Base-by-base conservation (phyloP, 2,888 invertebrate genomes). In the Caenorhabditis becei region DNA sequence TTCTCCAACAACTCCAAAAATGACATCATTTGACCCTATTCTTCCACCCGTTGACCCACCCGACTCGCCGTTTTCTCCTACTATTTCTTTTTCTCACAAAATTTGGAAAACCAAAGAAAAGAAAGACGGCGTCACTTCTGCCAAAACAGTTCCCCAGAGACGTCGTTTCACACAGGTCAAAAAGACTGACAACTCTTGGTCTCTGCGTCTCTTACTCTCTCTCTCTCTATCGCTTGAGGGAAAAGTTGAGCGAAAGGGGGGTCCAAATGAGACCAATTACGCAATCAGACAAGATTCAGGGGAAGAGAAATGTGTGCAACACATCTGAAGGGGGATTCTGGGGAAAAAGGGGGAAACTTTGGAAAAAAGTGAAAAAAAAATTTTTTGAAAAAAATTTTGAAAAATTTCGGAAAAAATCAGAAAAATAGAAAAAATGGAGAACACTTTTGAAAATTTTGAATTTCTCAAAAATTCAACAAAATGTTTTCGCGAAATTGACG, bases 191-290 rank as follows among this genome's bases (percentile, higher is more conserved):
- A 62, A 37, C 14, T 23, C 24, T 23, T 2, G 8, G 11, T 35
- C 49, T 69, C 69, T 71, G 71, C 54, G 62, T 71, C 71, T 72
- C 72, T 28, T n/a, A 1, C 18, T 59, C 51, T 70, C 51, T 70
- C 32, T 4, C 32, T 8, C 24, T 41, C 8, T 37, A 18, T 61
- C 18, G 5, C 24, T 4, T 26, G 41, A 32, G 28, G 11, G n/a
- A 18, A 16, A 16, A 16, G 10, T 10, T 23, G 54, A 28, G 49
- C 20, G 41, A 53, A 47, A 53, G 24, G 61, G 47, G 49, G 11
- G 51, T 26, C 3, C 61, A 69, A 72, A 80, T 80, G 69, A 80
- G 63, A 56, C 59, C 77, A 77, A 67, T 77, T 77, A 77, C 61
- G 67, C 35, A 77, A 77, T 77, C 77, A 77, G 59, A 37, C 56